Evolutionary conservation across 2,113 vertebrate species (phyloP), one percentile per base, ranked within the genome.

Genomic region (Hippolais icterina): DNA sequence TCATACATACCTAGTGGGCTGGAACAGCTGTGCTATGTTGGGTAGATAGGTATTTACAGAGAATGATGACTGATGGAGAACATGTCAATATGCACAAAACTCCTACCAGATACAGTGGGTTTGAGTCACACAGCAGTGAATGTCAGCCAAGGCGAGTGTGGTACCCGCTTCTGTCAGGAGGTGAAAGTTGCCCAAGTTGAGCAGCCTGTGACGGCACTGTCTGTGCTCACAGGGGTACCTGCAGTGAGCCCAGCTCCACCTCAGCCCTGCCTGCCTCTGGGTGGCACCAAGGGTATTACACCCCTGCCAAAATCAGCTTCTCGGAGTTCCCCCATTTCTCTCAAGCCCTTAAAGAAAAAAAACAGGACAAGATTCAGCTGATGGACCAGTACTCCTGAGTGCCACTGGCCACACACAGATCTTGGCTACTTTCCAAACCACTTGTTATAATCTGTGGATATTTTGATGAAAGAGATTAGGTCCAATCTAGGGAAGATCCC

Each of bases 121-220:
- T 39, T 61, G 83, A 87, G 22, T 20, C 28, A 52, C 41, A 20
- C 42, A 37, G 12, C 70, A 27, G 33, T 21, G 39, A 46, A 10
- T 6, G 2, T 37, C 69, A 57, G 69, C 64, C 42, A 23, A 19
- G 69, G n/a, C 0, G 0, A 46, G 54, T 4, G 28, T 1, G 1
- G 25, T 12, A 15, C 71, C 71, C 23, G 3, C 23, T 63, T 23
- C 23, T 25, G 31, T 21, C 35, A 52, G 2, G 1, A 44, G 56
- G 63, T 4, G 19, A 27, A 41, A n/a, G 65, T 0, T 53, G 6
- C 37, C 37, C 60, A 19, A 25, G 29, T 29, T 72, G 54, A 29
- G 68, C 71, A 90, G 75, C 52, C 65, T 50, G 25, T 33, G 47
- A 33, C 0, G 0, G 9, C n/a, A 11, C 18, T 0, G 0, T 21